Conservation (phyloP, 1,140 invertebrate species). For the Trichogramma pretiosum region DNA sequence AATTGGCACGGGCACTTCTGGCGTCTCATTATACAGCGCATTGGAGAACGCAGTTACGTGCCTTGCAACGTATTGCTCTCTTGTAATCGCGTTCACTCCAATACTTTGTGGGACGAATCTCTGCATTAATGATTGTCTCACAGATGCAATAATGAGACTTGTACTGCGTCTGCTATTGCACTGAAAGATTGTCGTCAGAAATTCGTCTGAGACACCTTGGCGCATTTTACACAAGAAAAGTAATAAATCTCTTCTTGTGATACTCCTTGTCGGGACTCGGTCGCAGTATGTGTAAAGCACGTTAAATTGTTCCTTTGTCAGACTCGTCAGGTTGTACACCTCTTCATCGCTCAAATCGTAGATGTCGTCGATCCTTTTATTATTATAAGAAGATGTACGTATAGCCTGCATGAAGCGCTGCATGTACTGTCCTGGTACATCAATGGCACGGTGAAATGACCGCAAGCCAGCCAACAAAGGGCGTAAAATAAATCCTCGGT, state of each 20-base stretch:
- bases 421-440: constrained; percentile 11
- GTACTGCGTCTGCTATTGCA: constrained; percentile 6
- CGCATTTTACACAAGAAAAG: constrained; percentile 18
- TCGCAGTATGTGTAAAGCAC: constrained; percentile 7
- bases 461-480: no score
- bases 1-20: constrained; percentile 5
- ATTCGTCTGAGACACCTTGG: constrained; percentile 17
- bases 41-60: constrained; percentile 14
- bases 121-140: constrained; percentile 4
- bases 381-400: constrained; percentile 1
- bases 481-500: no score
- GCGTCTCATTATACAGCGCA: constrained; percentile 10
- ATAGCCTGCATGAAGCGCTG: constrained; percentile 10
- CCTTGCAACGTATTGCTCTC: neutral
- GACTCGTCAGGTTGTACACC: constrained; percentile 1
- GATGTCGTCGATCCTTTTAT: neutral
- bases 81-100: neutral
- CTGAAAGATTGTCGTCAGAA: constrained; percentile 13
- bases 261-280: constrained; percentile 8
- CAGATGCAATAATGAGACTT: constrained; percentile 1
- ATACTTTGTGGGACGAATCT: constrained; percentile 1
- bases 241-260: neutral
- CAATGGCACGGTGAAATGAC: constrained; percentile 4
- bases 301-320: constrained; percentile 1
- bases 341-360: constrained; percentile 11